Evolutionary conservation across 2,797 vertebrate species (phyloP), one percentile per base, ranked within the genome.

Genomic region (Rhabdomys pumilio): DNA sequence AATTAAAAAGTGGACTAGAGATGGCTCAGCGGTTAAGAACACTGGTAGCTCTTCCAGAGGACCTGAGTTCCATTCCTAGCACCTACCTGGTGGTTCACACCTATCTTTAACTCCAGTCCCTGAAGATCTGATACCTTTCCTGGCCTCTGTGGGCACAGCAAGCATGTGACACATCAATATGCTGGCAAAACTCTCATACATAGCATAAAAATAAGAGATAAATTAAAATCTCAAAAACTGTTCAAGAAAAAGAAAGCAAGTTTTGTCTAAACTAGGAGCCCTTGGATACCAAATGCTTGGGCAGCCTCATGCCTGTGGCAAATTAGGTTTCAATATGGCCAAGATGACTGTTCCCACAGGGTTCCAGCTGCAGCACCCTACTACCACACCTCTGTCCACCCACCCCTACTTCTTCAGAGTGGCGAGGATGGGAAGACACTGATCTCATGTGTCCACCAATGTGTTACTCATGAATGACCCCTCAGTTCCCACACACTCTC

Each of bases 401-500:
- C 93, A 34, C 85, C 94, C 79, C 57, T 65, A 44, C 80, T 34
- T 95, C 75, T 79, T 82, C 61, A 1, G 80, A 44, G 29, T 93
- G 95, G 82, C 61, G 72, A 89, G 2, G 31, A 17, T 83, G 44
- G 95, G 96, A 97, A 94, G n/a, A 85, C 57, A 65, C 2, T 85
- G 81, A 82, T 47, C 92, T 87, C 79, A 53, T 69, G 69, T 85
- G 94, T 97, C 97, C 96, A 95, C 81, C 92, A 92, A 55, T 82
- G 80, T 91, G 90, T 97, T 98, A 97, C 0, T 50, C 96, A 90
- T 53, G 89, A 81, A 41, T 81, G 88, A 61, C 63, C 95, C 98
- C 97, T 94, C 77, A 90, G 94, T 97, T 98, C 97, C 98, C 98
- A 97, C 97, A 97, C 77, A 86, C 77, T 93, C 95, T 95, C 0